These are phyloP conservation scores for Hyles euphorbiae DNA, from an alignment of 1,140 invertebrate species.

Conservation along the genomic window DNA sequence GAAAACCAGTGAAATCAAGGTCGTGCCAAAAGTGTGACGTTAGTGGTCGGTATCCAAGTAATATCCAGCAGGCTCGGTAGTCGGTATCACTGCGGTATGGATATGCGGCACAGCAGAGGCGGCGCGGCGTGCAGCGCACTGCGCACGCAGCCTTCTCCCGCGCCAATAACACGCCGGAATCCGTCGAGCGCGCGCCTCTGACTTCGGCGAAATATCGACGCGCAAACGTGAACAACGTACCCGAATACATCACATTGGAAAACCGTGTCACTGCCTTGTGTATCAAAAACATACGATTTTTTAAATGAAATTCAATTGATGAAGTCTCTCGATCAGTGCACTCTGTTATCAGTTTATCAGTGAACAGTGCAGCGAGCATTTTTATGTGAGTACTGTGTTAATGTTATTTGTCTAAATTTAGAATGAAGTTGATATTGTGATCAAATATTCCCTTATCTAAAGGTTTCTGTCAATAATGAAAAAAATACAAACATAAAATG, in stretches of 20 bases:
- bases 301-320: constrained; percentile 1
- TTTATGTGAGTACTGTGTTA: constrained; percentile 23
- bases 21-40: too few relatives aligned
- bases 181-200: constrained; percentile 50
- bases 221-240: constrained; percentile 36
- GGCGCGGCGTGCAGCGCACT: constrained; percentile 28
- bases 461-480: background rate
- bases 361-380: constrained; percentile 7
- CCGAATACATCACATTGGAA: constrained; percentile 30
- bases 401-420: constrained; percentile 7
- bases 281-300: constrained; percentile 3
- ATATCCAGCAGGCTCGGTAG: constrained; percentile 21
- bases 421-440: constrained; percentile 5
- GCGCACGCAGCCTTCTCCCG: constrained; percentile 39
- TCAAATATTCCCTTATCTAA: constrained; percentile 12
- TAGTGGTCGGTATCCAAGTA: background rate
- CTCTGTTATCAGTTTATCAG: constrained; percentile 17
- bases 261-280: constrained; percentile 27
- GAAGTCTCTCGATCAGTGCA: constrained; percentile 7
- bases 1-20: too few relatives aligned
- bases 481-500: too few relatives aligned
- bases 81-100: constrained; percentile 41
- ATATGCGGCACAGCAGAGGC: constrained; percentile 32
- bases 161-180: constrained; percentile 50
- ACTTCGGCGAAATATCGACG: constrained; percentile 34